Evolutionary conservation across 2,113 vertebrate species (phyloP).

Genomic region (Lontra canadensis): DNA sequence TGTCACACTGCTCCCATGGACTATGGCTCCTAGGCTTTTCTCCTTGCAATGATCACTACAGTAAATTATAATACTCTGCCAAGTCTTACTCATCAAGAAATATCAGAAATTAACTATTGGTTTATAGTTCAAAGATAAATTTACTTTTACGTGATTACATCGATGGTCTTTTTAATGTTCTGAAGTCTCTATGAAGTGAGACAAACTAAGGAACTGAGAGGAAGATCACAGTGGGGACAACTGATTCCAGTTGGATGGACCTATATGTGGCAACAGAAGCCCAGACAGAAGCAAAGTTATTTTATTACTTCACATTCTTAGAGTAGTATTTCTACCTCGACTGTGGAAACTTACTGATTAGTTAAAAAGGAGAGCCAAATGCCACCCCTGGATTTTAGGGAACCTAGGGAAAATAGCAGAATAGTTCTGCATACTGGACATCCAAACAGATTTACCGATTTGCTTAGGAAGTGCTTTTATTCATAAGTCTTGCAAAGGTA

Average conservation of each 20-base stretch:
- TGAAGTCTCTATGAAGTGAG: neutral
- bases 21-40: neutral
- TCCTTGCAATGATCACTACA: neutral
- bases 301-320: neutral
- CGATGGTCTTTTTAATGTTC: neutral
- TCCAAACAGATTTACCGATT: neutral
- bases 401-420: neutral
- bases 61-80: neutral
- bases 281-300: neutral
- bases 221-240: neutral
- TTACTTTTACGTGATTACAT: neutral
- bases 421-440: neutral
- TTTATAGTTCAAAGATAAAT: neutral
- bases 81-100: neutral
- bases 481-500: neutral
- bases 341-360: neutral
- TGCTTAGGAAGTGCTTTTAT: conserved; percentile 13
- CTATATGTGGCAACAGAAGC: neutral
- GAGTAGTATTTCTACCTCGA: neutral
- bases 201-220: neutral
- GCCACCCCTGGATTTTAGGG: neutral
- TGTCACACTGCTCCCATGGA: neutral
- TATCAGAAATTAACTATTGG: neutral
- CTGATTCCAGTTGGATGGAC: neutral
- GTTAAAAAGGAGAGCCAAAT: neutral